Evolutionary conservation across 1,140 invertebrate species (phyloP).

Genomic region (Ladona fulva): DNA sequence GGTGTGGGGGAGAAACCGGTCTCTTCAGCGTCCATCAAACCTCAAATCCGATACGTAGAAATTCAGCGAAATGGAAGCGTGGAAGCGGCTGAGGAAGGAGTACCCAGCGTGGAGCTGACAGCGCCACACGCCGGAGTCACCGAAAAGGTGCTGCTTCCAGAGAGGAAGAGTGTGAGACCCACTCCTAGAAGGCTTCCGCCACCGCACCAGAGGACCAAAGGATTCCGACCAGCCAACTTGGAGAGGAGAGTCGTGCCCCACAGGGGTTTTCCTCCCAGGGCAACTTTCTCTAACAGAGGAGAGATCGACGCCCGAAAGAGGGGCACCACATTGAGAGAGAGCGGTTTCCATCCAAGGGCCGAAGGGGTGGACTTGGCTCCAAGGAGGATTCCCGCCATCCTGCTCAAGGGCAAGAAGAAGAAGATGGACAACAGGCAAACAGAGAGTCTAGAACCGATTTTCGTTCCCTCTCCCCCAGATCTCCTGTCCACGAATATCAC

Average conservation of each 20-base stretch:
- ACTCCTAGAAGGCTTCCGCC: background rate
- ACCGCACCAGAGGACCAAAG: background rate
- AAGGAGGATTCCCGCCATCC: constrained; percentile 21
- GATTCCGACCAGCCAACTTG: background rate
- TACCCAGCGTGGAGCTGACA: constrained; percentile 28
- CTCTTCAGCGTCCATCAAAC: background rate
- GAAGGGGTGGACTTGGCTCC: constrained; percentile 8
- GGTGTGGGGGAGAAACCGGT: background rate
- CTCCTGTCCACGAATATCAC: constrained; percentile 22
- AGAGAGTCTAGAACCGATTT: constrained; percentile 60
- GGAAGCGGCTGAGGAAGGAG: background rate
- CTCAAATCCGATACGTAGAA: background rate
- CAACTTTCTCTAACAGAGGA: constrained; percentile 5
- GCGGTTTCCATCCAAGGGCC: background rate
- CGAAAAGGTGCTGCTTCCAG: background rate
- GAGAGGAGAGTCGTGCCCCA: background rate
- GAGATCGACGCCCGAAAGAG: constrained; percentile 20
- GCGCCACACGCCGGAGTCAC: constrained; percentile 28
- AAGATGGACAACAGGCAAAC: constrained; percentile 29
- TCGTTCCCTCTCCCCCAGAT: constrained; percentile 58
- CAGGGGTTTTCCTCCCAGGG: too few species aligned
- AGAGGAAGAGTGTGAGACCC: background rate
- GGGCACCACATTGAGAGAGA: background rate
- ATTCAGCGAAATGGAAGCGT: background rate
- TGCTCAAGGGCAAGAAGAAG: constrained; percentile 36